These are phyloP conservation scores for Ptyas mucosa DNA, from an alignment of 2,113 vertebrate species.

Conservation along the genomic window DNA sequence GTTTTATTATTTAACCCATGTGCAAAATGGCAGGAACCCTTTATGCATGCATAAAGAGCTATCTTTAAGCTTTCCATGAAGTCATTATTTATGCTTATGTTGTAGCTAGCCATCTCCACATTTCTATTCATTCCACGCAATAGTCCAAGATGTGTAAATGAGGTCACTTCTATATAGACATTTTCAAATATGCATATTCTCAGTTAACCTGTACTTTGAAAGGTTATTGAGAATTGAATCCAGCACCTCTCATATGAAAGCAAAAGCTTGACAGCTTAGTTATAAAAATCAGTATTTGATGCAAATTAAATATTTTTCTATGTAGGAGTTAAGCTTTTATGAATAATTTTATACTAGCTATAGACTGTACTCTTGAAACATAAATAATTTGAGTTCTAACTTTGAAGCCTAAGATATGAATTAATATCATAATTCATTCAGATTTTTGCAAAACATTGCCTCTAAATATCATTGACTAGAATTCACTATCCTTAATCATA, in stretches of 20 bases:
- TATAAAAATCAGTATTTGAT: background rate
- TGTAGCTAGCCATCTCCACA: background rate
- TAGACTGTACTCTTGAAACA: background rate
- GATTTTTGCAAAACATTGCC: background rate
- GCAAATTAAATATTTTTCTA: background rate
- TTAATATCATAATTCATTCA: background rate
- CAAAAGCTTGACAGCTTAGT: too few relatives aligned
- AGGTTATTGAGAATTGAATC: background rate
- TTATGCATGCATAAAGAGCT: background rate
- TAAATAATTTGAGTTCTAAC: background rate
- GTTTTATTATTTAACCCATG: background rate
- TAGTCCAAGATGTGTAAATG: background rate
- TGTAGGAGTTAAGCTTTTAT: too few relatives aligned
- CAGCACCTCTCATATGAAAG: background rate
- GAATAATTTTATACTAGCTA: background rate
- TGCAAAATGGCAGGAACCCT: background rate
- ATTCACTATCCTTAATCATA: background rate
- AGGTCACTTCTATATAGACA: background rate
- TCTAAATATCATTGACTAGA: background rate
- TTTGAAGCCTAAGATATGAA: background rate
- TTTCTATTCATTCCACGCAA: background rate
- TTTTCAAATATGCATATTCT: background rate
- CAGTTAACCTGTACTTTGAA: background rate
- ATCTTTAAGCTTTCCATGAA: background rate
- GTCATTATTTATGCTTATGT: background rate